Evolutionary conservation across 2,113 vertebrate genomes (phyloP).

Genomic region (Neolamprologus brichardi): DNA sequence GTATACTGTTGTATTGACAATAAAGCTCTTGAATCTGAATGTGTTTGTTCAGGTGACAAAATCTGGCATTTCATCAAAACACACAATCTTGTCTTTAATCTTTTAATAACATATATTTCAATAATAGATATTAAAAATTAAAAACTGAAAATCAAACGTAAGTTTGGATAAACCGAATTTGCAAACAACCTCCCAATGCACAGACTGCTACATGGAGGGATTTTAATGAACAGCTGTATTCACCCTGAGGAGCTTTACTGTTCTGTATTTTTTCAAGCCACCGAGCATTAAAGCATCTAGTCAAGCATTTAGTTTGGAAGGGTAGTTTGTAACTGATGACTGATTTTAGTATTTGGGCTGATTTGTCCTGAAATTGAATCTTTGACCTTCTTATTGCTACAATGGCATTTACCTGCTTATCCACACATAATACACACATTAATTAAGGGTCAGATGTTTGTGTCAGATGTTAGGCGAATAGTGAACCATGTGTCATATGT

Average conservation of each 20-base stretch:
- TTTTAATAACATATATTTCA: background rate
- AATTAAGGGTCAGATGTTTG: slow-evolving; percentile 39
- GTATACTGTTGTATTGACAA: background rate
- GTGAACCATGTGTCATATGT: slow-evolving; percentile 60
- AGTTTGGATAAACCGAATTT: background rate
- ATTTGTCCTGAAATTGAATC: background rate
- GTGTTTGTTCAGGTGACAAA: background rate
- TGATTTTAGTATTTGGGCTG: background rate
- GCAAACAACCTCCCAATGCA: background rate
- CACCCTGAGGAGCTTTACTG: background rate
- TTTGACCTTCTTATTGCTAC: slow-evolving; percentile 27
- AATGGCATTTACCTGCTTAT: slow-evolving; percentile 52
- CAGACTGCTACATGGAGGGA: background rate
- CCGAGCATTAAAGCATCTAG: background rate
- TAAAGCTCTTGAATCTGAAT: background rate
- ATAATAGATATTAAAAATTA: background rate
- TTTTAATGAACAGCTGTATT: background rate
- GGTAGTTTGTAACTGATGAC: background rate
- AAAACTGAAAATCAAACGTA: background rate
- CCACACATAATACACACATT: slow-evolving; percentile 37
- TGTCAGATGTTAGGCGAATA: slow-evolving; percentile 28
- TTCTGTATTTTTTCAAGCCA: background rate
- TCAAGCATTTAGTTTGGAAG: background rate
- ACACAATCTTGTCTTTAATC: background rate
- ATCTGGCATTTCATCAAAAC: background rate